Percentiles rank a stretch among this genome's conserved stretches.
Evolutionary conservation across 2,113 vertebrate species (phyloP).

Genomic region (Brachypteracias leptosomus): DNA sequence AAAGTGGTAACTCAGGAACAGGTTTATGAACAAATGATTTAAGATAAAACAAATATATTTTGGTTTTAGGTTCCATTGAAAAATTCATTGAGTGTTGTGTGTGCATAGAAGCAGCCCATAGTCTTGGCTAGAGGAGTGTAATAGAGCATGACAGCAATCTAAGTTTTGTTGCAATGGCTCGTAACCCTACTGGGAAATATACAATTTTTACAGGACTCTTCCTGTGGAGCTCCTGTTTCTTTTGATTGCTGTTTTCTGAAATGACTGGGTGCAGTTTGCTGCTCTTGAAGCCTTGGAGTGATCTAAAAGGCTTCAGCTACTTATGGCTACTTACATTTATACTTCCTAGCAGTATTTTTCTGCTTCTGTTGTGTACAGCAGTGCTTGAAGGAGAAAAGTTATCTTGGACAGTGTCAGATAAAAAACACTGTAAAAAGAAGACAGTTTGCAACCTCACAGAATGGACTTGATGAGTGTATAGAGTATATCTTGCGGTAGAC

Average conservation of each 20-base stretch:
- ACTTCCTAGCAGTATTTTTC: background rate
- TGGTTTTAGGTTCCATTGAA: background rate
- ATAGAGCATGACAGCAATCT: background rate
- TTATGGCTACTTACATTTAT: too few species aligned
- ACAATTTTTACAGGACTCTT: background rate
- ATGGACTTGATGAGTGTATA: background rate
- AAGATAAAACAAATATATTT: background rate
- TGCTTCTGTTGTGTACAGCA: background rate
- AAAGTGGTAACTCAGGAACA: background rate
- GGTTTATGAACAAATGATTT: background rate
- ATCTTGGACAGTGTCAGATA: background rate
- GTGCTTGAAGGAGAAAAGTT: background rate
- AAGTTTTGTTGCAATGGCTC: background rate
- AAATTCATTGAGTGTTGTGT: background rate
- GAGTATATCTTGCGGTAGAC: background rate
- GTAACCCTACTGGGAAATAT: background rate
- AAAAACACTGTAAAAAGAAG: background rate
- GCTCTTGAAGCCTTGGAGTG: background rate
- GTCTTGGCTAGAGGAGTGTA: background rate
- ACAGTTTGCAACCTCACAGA: background rate
- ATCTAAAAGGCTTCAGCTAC: background rate
- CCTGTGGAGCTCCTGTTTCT: background rate
- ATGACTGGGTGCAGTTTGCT: background rate
- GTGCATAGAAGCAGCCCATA: background rate
- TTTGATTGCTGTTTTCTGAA: background rate